Base-by-base conservation (phyloP, 1,140 invertebrate species). In the Pinna nobilis region DNA sequence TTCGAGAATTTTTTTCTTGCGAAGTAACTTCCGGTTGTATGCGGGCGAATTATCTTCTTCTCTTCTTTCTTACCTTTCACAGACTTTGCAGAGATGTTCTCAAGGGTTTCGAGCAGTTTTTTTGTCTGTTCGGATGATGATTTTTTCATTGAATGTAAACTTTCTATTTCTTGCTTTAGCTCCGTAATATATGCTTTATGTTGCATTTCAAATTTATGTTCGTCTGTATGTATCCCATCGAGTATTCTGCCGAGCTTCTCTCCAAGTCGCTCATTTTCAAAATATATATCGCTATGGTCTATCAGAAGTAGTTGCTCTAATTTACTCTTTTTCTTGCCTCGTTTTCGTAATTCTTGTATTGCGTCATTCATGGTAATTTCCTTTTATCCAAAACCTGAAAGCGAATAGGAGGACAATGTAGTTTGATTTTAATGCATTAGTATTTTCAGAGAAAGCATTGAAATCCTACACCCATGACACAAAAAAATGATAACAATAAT, bases 241-340 rank as follows among this genome's bases (percentile, higher is more conserved):
- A 78, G 65, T 23, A 64, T 53, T 25, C 55, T 63, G 33, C 57
- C 50, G 9, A 80, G 68, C 33, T 76, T 44, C 28, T 80, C 78
- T n/a, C 65, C 73, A 3, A 82, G 69, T 37, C 74, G 59, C 23
- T 80, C 80, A 68, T 82, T 82, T 68, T 82, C 78, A 50, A 82
- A 82, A 51, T 82, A 80, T 9, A 82, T 74, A 51, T 78, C 76
- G 47, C 80, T 82, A 49, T 82, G 80, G 30, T 82, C 80, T 39
- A 80, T 69, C 4, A 74, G 50, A 20, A 81, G 63, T 11, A 79
- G 65, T 44, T 71, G 53, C 30, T 81, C 80, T 41, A 81, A 44
- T 61, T 74, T 69, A 63, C 47, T 63, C 55, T 65, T 59, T 37
- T 71, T 76, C 32, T 76, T 71, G 13, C 61, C 60, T 15, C 55